Evolutionary conservation across 2,797 vertebrate genomes (phyloP).

Genomic region (Bufotes viridis): DNA sequence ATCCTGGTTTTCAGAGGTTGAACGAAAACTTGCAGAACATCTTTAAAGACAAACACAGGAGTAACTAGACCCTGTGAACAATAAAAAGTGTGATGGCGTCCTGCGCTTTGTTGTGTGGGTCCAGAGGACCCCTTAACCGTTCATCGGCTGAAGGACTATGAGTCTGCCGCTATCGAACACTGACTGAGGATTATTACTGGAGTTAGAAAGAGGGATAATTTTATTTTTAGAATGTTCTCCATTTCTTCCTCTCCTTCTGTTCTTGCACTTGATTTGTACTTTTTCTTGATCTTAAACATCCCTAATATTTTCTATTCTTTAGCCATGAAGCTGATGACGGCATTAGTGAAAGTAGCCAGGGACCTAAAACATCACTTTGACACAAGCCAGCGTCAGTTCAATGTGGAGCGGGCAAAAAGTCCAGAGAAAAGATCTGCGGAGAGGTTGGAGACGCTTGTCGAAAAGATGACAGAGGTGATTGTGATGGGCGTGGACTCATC

Average conservation of each 20-base stretch:
- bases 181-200: not conserved
- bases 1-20: no score
- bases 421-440: constrained; percentile 70
- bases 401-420: constrained; percentile 79
- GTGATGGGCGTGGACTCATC: not conserved
- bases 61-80: no score
- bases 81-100: no score
- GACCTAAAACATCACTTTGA: constrained; percentile 76
- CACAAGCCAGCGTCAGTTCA: constrained; percentile 77
- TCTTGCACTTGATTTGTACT: not conserved
- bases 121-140: no score
- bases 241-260: not conserved
- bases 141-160: no score
- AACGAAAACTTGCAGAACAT: no score
- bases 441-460: constrained; percentile 78
- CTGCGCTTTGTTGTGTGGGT: no score
- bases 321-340: constrained; percentile 90
- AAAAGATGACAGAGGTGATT: constrained; percentile 77
- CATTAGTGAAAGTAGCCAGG: constrained; percentile 80
- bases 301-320: not conserved
- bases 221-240: not conserved
- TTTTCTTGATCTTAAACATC: not conserved
- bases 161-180: no score
- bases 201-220: not conserved
- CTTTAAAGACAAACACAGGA: no score